Evolutionary conservation across 2,797 vertebrate genomes (phyloP).

Genomic region (Podargus strigoides): DNA sequence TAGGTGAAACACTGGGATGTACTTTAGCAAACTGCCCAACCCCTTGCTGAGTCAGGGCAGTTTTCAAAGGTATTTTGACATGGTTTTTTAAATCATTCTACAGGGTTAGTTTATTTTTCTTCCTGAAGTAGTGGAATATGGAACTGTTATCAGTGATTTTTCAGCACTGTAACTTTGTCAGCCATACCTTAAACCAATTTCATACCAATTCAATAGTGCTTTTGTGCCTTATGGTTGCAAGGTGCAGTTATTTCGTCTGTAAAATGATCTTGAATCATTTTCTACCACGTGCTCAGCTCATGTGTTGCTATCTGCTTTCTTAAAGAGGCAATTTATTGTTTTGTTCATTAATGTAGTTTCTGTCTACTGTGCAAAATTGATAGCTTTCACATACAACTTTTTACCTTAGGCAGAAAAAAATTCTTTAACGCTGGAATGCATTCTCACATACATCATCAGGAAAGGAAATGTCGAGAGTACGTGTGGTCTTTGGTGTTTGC

Average conservation of each 20-base stretch:
- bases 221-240: background rate
- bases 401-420: slow-evolving; percentile 10
- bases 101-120: background rate
- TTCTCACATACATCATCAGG: background rate
- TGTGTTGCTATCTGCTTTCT: background rate
- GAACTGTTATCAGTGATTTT: background rate
- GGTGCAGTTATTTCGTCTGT: background rate
- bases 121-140: background rate
- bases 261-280: background rate
- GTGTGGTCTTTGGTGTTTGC: slow-evolving; percentile 8
- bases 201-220: background rate
- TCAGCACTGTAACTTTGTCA: background rate
- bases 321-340: background rate
- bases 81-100: background rate
- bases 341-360: slow-evolving; percentile 22
- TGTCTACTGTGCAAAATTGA: background rate
- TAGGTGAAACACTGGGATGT: background rate
- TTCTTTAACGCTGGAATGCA: background rate
- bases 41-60: background rate
- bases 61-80: background rate
- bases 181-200: background rate
- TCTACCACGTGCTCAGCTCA: background rate
- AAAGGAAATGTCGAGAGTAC: background rate
- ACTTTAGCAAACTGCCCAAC: background rate
- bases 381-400: background rate